Percentiles rank a stretch among this genome's conserved stretches.
phyloP scores from a whole-genome alignment of 2,113 vertebrate genomes.

The Podarcis raffonei region DNA sequence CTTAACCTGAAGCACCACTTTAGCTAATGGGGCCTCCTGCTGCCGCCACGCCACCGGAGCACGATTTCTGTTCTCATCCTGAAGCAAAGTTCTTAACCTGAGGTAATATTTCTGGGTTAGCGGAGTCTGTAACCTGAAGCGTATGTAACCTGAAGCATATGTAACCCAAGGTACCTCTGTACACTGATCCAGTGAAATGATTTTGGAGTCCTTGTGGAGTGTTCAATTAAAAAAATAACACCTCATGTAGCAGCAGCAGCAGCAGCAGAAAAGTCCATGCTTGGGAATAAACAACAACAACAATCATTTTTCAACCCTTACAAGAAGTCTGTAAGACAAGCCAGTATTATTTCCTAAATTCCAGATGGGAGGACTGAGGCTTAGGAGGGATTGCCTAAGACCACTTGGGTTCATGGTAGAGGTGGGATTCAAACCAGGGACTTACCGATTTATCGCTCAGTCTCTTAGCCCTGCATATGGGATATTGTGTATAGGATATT shows the following conservation, averaged over 20 bases:
- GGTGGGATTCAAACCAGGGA: background rate
- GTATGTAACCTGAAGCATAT: too few relatives aligned
- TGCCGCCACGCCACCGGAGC: accelerated
- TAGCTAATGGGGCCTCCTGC: too few relatives aligned
- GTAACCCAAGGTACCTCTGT: too few relatives aligned
- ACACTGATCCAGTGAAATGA: background rate
- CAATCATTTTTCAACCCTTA: too few relatives aligned
- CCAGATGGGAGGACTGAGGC: background rate
- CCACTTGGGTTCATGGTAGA: background rate
- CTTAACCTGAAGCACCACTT: too few relatives aligned
- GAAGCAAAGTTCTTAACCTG: too few relatives aligned
- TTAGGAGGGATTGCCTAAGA: background rate
- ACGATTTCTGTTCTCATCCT: too few relatives aligned
- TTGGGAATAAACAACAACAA: background rate
- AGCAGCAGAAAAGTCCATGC: background rate
- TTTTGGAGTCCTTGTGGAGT: background rate
- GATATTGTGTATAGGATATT: background rate
- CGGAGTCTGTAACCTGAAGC: too few relatives aligned
- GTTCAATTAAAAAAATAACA: background rate
- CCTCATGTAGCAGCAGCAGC: too few relatives aligned
- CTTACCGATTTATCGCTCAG: background rate
- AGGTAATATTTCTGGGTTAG: too few relatives aligned
- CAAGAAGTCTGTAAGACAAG: background rate
- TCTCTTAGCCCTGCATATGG: background rate
- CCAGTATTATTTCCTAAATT: background rate